Percentiles rank a stretch among this genome's conserved stretches.
Evolutionary conservation across 2,888 invertebrate genomes (phyloP).

Genomic region (Polydesmus complanatus): DNA sequence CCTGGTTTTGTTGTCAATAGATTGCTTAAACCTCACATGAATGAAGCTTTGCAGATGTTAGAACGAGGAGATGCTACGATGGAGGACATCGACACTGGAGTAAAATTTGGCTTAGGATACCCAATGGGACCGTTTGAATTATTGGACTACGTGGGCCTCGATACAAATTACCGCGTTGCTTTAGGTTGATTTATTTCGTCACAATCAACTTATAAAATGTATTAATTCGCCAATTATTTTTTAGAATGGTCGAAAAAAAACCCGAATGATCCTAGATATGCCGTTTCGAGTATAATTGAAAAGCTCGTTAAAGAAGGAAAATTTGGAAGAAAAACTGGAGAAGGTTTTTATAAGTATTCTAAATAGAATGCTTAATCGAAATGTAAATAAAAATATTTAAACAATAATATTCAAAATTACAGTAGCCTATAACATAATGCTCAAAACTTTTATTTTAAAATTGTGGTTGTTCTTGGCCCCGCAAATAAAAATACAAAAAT

Average conservation of each 20-base stretch:
- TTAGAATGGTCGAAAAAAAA: constrained; percentile 57
- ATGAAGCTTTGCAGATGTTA: constrained; percentile 62
- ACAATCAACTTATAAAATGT: background rate
- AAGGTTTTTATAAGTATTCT: constrained; percentile 67
- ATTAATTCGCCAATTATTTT: constrained; percentile 15
- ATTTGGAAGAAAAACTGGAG: constrained; percentile 60
- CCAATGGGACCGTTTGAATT: constrained; percentile 85
- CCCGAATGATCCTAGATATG: constrained; percentile 52
- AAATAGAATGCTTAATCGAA: too few species aligned
- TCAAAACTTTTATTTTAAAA: too few species aligned
- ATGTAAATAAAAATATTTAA: too few species aligned
- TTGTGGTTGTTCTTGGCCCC: too few species aligned
- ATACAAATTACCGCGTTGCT: constrained; percentile 60
- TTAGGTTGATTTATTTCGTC: constrained; percentile 38
- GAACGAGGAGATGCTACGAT: constrained; percentile 63
- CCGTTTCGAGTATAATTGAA: constrained; percentile 45
- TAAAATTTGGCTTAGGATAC: constrained; percentile 77
- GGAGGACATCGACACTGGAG: constrained; percentile 69
- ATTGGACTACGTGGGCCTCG: constrained; percentile 67
- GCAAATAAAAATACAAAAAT: too few species aligned
- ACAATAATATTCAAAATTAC: too few species aligned
- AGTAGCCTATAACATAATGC: too few species aligned
- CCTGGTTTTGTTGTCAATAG: constrained; percentile 86
- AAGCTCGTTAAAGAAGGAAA: constrained; percentile 62
- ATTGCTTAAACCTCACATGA: constrained; percentile 65